phyloP scores from a whole-genome alignment of 2,113 vertebrate species.

The Eulemur rufifrons region DNA sequence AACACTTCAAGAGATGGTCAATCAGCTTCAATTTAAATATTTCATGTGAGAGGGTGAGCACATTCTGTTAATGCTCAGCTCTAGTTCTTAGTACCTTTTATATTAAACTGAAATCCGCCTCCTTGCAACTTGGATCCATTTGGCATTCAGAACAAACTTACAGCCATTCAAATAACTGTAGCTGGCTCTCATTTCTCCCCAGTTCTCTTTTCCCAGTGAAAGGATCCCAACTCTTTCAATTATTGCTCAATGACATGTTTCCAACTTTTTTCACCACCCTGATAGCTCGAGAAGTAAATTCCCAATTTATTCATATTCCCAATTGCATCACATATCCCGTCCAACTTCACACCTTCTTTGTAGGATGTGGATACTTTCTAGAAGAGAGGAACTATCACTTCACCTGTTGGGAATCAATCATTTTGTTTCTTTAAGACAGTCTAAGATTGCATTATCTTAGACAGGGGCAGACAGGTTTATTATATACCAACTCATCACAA shows the following conservation, averaged over 20 bases:
- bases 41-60: background rate
- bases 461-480: background rate
- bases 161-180: background rate
- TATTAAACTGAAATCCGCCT: background rate
- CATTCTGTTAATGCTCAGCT: background rate
- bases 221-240: background rate
- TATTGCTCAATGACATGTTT: background rate
- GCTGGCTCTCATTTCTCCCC: background rate
- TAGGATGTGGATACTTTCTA: background rate
- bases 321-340: background rate
- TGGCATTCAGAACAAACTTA: background rate
- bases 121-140: background rate
- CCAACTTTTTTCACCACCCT: background rate
- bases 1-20: background rate
- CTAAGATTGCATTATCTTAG: background rate
- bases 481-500: background rate
- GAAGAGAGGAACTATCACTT: background rate
- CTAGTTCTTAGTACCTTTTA: background rate
- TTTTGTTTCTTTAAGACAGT: background rate
- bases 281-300: background rate
- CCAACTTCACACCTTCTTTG: background rate
- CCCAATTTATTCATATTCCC: background rate
- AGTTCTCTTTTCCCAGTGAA: background rate
- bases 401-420: background rate
- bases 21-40: background rate